Evolutionary conservation across 2,797 vertebrate genomes (phyloP), one percentile per base, ranked within the genome.

Genomic region (Acanthornis magna): DNA sequence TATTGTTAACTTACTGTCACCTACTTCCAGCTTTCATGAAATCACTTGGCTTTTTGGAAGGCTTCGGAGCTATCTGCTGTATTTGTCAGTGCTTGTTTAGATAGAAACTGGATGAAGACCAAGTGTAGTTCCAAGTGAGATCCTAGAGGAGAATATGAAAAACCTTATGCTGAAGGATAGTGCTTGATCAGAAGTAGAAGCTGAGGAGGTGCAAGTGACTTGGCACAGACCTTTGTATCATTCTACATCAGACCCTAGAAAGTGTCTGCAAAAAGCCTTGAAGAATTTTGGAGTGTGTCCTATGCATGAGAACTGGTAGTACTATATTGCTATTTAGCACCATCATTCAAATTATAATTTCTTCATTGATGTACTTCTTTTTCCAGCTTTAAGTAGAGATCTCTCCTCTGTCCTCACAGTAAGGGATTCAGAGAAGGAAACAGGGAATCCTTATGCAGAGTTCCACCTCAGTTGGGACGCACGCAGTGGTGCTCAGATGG

Each of bases 301-400:
- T 92, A 5, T 96, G 93, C 96, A 96, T 95, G 93, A 95, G 71
- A 96, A 93, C 60, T 87, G 86, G 90, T 94, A 67, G 55, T 95
- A 76, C 92, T 93, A 74, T 92, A n/a, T 91, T 94, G 83, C 93
- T 94, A 67, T 95, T 78, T 91, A 93, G 93, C 90, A 74, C 81
- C 92, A 86, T 94, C 92, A 89, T 93, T 95, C 95, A 94, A 71
- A 88, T 95, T 60, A 88, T 95, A 48, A 96, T 96, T 95, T 96
- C 96, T 95, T 93, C 93, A 84, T 91, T 95, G 93, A 95, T 96
- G 79, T 96, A 96, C 95, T 96, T 96, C 96, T 96, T 96, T 96
- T 96, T 96, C 96, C 95, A 96, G 96, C 96, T 96, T 96, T 96
- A 94, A 96, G 96, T 96, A 96, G 96, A 96, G 93, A 82, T 95